Evolutionary conservation across 2,113 vertebrate genomes (phyloP).

Genomic region (Sceloporus tristichus): DNA sequence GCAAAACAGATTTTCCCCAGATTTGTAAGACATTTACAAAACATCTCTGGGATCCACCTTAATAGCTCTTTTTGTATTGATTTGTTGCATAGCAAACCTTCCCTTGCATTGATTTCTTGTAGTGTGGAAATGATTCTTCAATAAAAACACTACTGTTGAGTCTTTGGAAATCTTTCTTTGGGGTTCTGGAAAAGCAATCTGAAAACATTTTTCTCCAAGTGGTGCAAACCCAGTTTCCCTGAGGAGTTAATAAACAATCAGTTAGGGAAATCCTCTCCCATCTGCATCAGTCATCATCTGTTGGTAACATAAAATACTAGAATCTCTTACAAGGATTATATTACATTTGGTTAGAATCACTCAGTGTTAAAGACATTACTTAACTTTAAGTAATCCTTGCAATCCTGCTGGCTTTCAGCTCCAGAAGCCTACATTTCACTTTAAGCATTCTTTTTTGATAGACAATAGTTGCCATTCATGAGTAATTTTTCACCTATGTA

Average conservation of each 20-base stretch:
- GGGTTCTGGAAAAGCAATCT: conserved; percentile 55
- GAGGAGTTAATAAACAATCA: conserved; percentile 37
- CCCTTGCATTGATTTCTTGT: not conserved
- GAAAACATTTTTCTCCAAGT: conserved; percentile 37
- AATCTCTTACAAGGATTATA: not conserved
- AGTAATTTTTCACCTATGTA: not conserved
- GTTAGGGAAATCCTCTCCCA: conserved; percentile 38
- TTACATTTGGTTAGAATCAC: not conserved
- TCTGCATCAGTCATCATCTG: conserved; percentile 15
- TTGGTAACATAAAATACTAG: conserved; percentile 17
- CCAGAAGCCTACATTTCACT: not conserved
- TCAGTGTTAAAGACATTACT: not conserved
- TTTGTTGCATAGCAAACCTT: conserved; percentile 31
- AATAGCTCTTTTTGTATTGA: conserved; percentile 7
- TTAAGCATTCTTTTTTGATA: rapidly evolving
- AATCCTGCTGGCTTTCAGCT: not conserved
- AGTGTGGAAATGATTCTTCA: conserved; percentile 8
- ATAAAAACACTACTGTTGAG: conserved; percentile 16
- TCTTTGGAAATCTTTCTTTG: conserved; percentile 47
- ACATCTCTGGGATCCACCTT: not conserved
- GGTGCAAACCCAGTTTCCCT: not conserved
- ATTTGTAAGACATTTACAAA: not conserved
- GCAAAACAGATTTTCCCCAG: conserved; percentile 20
- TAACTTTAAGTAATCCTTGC: not conserved
- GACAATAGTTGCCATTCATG: not conserved